phyloP scores from a whole-genome alignment of 2,888 invertebrate species.

The Pammene aurita region DNA sequence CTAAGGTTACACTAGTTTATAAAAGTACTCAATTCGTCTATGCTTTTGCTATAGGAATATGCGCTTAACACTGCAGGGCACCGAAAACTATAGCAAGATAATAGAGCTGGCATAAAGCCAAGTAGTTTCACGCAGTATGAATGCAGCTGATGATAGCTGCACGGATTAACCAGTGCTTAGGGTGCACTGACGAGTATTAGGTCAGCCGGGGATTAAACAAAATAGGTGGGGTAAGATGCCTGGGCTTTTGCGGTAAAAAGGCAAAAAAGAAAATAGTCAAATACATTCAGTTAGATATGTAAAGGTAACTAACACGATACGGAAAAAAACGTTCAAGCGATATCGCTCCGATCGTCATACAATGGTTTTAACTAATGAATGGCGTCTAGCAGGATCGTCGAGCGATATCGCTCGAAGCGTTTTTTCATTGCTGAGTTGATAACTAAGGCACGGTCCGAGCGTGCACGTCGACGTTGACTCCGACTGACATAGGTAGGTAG shows the following conservation, averaged over 20 bases:
- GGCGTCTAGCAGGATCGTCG: too few relatives aligned
- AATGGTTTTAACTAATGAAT: too few relatives aligned
- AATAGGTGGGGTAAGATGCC: constrained; percentile 42
- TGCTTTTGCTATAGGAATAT: neutral
- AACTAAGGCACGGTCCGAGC: too few relatives aligned
- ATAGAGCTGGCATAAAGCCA: constrained; percentile 72
- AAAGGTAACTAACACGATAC: too few relatives aligned
- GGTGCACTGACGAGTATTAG: constrained; percentile 25
- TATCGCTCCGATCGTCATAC: too few relatives aligned
- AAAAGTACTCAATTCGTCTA: neutral
- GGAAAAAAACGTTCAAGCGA: too few relatives aligned
- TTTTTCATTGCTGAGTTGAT: too few relatives aligned
- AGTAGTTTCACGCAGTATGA: constrained; percentile 61
- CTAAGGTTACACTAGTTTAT: neutral
- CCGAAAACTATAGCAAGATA: constrained; percentile 52
- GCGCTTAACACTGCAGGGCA: constrained; percentile 17
- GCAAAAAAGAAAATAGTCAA: neutral
- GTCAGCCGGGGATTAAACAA: constrained; percentile 17
- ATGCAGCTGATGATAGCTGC: constrained; percentile 56
- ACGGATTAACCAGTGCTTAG: constrained; percentile 60
- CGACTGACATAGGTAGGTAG: too few relatives aligned
- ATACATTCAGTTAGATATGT: too few relatives aligned
- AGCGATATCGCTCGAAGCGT: too few relatives aligned
- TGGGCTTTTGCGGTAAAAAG: neutral
- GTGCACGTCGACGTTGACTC: too few relatives aligned